These are phyloP conservation scores for Cheilosia scutellata DNA, from an alignment of 2,888 invertebrate species.

Conservation along the genomic window DNA sequence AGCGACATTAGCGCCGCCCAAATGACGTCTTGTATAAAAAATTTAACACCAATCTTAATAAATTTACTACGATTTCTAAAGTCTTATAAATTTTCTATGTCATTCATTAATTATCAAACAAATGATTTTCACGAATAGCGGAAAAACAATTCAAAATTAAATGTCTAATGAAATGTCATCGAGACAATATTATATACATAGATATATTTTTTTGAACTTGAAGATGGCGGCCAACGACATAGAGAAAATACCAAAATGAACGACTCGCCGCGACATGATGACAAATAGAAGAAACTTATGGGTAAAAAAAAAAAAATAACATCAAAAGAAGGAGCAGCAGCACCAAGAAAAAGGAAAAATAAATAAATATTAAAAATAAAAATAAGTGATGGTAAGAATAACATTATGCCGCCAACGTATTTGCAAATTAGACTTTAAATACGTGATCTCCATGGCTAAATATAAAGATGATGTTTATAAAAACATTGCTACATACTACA, in stretches of 20 bases:
- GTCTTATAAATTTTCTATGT: conserved; percentile 36
- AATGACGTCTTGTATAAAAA: conserved; percentile 14
- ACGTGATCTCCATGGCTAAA: conserved; percentile 73
- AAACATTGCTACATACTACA: conserved; percentile 4
- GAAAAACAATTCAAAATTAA: conserved; percentile 36
- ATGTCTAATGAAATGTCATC: conserved; percentile 49
- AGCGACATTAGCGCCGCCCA: conserved; percentile 30
- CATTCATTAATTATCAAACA: conserved; percentile 53
- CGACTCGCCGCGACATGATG: conserved; percentile 9
- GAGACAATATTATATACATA: conserved; percentile 11
- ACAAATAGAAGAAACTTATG: conserved; percentile 40
- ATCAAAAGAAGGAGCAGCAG: conserved; percentile 15
- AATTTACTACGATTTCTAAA: conserved; percentile 28
- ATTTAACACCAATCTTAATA: conserved; percentile 9
- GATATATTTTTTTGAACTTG: conserved; percentile 62
- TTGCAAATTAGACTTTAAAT: conserved; percentile 75
- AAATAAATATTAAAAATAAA: conserved; percentile 68
- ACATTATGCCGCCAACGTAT: conserved; percentile 75
- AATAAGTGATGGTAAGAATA: conserved; percentile 72
- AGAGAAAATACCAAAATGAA: conserved; percentile 8
- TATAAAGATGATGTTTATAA: conserved; percentile 72
- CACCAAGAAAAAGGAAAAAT: conserved; percentile 30
- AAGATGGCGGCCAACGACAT: conserved; percentile 67
- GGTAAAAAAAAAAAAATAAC: conserved; percentile 20
- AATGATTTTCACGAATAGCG: conserved; percentile 26